Percentiles rank a stretch among this genome's conserved stretches.
phyloP scores from a whole-genome alignment of 2,888 invertebrate species.

The Caenorhabditis sp. region DNA sequence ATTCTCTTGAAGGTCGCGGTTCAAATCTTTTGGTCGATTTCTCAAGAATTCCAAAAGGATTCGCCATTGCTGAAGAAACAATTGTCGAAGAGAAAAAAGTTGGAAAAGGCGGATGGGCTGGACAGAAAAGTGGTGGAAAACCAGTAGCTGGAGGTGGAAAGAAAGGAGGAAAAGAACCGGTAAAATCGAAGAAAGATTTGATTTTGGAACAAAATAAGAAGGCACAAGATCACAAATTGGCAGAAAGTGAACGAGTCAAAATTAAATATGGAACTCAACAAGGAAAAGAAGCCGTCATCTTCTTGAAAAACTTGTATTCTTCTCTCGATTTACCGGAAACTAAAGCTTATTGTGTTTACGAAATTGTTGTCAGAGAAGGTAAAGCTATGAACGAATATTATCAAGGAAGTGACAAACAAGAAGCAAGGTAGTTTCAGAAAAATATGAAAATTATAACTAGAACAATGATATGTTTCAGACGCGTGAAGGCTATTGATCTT shows the following conservation, averaged over 20 bases:
- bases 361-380: constrained; percentile 53
- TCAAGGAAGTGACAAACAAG: constrained; percentile 38
- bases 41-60: constrained; percentile 62
- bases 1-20: constrained; percentile 65
- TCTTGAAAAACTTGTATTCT: constrained; percentile 56
- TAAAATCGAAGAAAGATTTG: constrained; percentile 63
- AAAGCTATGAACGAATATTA: constrained; percentile 38
- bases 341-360: constrained; percentile 63
- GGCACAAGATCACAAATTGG: constrained; percentile 49
- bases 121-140: constrained; percentile 46
- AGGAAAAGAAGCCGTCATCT: constrained; percentile 55
- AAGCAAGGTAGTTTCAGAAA: not conserved
- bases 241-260: constrained; percentile 63
- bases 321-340: constrained; percentile 64
- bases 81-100: constrained; percentile 47
- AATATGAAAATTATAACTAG: no score
- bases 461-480: constrained; percentile 21
- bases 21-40: constrained; percentile 68
- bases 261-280: constrained; percentile 63
- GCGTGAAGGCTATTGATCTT: constrained; percentile 56
- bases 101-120: constrained; percentile 49
- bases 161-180: constrained; percentile 47
- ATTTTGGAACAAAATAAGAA: constrained; percentile 65
- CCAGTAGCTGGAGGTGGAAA: constrained; percentile 48
- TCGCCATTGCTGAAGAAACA: constrained; percentile 46